Evolutionary conservation across 2,113 vertebrate genomes (phyloP), one percentile per base, ranked within the genome.

Genomic region (Drymodes brunneopygia): DNA sequence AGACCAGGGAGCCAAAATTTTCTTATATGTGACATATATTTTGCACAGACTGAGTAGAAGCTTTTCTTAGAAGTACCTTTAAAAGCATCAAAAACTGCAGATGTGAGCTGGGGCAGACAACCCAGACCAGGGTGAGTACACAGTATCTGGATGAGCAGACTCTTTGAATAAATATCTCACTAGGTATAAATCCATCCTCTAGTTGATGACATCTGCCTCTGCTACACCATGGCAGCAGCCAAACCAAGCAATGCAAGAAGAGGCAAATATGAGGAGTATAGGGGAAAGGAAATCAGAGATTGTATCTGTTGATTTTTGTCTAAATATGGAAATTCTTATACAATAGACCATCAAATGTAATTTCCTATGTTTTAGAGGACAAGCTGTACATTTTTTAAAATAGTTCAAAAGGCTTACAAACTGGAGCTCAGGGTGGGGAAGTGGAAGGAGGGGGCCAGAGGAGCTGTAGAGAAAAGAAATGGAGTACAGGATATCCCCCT

Each of bases 241-340:
- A 96, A 86, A 90, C 12, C 72, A 71, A 86, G 95, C 72, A 42
- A n/a, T 20, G 31, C 60, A 84, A 91, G 57, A 83, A 61, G 74
- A 92, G 72, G 48, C 40, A 84, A 97, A 92, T 53, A 56, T 12
- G 82, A 90, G 81, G 87, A 93, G 90, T 86, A 88, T 86, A 86
- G 90, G 80, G 75, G 87, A 97, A 88, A 94, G 95, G 95, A 97
- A 97, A 95, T 95, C 82, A 84, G 95, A 81, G 95, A 96, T 97
- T 96, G 64, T 71, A 96, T 96, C 95, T 93, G 93, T 95, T 94
- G 94, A 95, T 94, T 96, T 97, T 97, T 94, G 90, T 96, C 94
- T 96, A 96, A 97, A 95, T 96, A 95, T 96, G 93, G 96, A 93
- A 90, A 96, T 96, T 88, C 90, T 96, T 96, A 93, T 95, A 96